Base-by-base conservation (phyloP, 2,113 vertebrate species). In the Platycercus adscitus region DNA sequence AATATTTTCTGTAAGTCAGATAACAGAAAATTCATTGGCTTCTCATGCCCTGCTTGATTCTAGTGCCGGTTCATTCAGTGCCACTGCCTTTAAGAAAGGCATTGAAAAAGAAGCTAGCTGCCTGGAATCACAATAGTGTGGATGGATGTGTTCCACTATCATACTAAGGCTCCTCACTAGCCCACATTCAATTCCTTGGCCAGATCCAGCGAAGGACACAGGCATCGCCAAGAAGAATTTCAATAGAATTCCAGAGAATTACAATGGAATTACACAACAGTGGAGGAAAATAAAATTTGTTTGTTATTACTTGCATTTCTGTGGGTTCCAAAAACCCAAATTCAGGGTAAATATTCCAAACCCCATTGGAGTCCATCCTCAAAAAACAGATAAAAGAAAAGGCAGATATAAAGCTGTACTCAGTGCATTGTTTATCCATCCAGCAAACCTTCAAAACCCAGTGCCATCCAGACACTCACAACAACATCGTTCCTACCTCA, bases 191-290 rank as follows among this genome's bases (percentile, higher is more conserved):
- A 83, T 88, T 93, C 88, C 81, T 93, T 50, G 83, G 50, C 46
- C 86, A 92, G 80, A 91, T 71, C 91, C 78, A 87, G 84, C 49
- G 53, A 85, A 89, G 28, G 70, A 80, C 70, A 91, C 89, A 89
- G 66, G 61, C 89, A 92, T 87, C 78, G 95, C 69, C 41, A 47
- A 72, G 58, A 91, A 79, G 95, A 91, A 92, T 95, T 97, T 93
- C 95, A 97, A 96, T 95, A 96, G 81, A 75, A 87, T 92, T 89
- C 84, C 84, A 91, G 58, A 92, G 77, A 93, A 92, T 92, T 94
- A 95, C 96, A 97, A 97, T 94, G 92, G 90, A 93, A 94, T 97
- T 95, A 90, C 86, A 88, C 90, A 96, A 97, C 61, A 71, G 24
- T 31, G 60, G 64, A 94, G 93, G 92, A 96, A 89, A 87, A 94